A percentile compares a stretch with the other conserved stretches of the same genome.
Conservation (phyloP, 2,797 vertebrate genomes). For the Spatula versicolor region DNA sequence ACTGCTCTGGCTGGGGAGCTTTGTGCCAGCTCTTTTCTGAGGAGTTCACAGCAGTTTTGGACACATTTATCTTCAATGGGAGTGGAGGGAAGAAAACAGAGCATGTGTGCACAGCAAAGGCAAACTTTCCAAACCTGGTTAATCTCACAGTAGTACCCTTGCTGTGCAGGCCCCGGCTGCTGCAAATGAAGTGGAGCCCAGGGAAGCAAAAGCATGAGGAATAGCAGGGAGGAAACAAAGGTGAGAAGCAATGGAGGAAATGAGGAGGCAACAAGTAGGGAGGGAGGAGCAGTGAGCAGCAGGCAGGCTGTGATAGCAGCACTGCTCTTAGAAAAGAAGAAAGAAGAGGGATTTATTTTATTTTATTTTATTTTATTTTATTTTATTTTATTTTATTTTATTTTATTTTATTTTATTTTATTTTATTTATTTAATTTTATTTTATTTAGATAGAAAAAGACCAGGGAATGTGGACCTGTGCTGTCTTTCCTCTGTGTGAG, state of each 20-base stretch:
- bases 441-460: background rate
- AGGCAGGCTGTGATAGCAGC: background rate
- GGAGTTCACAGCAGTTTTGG: constrained; percentile 56
- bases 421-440: too few species aligned
- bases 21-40: constrained; percentile 45
- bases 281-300: background rate
- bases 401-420: too few species aligned
- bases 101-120: constrained; percentile 29
- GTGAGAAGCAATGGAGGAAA: background rate
- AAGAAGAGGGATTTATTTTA: background rate
- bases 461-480: background rate
- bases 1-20: constrained; percentile 21
- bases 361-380: too few species aligned
- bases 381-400: too few species aligned
- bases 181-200: background rate
- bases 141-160: constrained; percentile 6
- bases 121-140: constrained; percentile 36
- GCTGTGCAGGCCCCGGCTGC: background rate
- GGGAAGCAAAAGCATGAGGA: background rate
- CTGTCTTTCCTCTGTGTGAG: background rate
- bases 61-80: background rate
- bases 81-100: constrained; percentile 19
- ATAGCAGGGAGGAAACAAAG: background rate
- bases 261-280: background rate
- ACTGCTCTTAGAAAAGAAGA: background rate